phyloP scores from a whole-genome alignment of 2,113 vertebrate genomes.

The Catharus fuscescens region DNA sequence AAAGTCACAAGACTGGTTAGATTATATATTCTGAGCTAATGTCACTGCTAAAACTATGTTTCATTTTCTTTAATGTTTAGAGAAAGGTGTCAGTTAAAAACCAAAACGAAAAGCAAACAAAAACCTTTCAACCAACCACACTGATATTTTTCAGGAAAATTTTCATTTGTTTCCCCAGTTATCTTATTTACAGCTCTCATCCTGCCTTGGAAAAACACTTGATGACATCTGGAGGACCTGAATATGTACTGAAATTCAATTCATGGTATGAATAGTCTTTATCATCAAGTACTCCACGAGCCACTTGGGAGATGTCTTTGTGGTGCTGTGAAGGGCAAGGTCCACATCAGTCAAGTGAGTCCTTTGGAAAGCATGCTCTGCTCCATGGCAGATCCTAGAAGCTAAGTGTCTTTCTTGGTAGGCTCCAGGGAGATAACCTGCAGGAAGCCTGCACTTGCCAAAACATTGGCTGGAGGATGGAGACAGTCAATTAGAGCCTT shows the following conservation, averaged over 20 bases:
- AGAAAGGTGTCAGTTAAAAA: neutral
- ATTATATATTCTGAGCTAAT: neutral
- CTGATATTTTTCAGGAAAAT: neutral
- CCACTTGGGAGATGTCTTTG: neutral
- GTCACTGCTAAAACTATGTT: neutral
- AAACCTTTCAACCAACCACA: accelerated
- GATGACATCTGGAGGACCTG: neutral
- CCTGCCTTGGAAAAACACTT: neutral
- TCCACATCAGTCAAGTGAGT: accelerated
- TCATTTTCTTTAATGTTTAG: neutral
- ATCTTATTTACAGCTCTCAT: neutral
- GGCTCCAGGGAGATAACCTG: neutral
- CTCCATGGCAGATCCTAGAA: neutral
- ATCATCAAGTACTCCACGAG: neutral
- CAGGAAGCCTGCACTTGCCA: neutral
- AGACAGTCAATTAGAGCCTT: neutral
- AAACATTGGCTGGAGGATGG: neutral
- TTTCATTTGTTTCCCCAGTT: neutral
- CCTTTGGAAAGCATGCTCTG: neutral
- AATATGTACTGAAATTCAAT: neutral
- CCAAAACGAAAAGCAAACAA: accelerated
- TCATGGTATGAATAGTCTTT: neutral
- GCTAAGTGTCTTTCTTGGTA: neutral
- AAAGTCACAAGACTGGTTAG: neutral
- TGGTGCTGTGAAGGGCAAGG: neutral